Base-by-base conservation (phyloP, 2,888 invertebrate genomes). In the Teleiodes luculella region DNA sequence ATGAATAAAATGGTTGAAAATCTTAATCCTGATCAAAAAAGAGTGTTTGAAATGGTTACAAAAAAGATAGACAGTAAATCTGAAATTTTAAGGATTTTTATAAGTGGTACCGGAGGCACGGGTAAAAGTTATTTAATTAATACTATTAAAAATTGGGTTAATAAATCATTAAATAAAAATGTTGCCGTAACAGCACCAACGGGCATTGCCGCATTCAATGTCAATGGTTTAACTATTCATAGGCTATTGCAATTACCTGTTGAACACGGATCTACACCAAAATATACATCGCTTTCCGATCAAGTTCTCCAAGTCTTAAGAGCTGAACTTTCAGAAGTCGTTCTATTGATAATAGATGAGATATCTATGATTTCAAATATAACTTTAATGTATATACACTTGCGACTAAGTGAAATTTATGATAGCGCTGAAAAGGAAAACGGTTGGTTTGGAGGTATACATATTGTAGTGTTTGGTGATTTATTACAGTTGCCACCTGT, bases 191-290 rank as follows among this genome's bases (percentile, higher is more conserved):
- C 14, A 53, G 61, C 58, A 13, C 61, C 58, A 18, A 74, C 73
- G 28, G 72, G 71, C 31, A 69, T 75, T 16, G 72, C 72, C 18
- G 73, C 74, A 35, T 75, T 70, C 53, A 74, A 75, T 59, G 63
- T 78, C 11, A 62, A 68, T 51, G 72, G 69, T 46, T 58, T 75
- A 33, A 75, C 72, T 41, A 56, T 73, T 24, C 69, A 76, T 50
- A 64, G 67, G 50, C 52, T 69, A 30, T 60, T 72, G 47, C 70
- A 74, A 45, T 58, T 75, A 52, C 76, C 60, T 37, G 58, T 58
- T 16, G 73, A 76, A 55, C 67, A 72, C 55, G 65, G 67, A 8
- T 24, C 57, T 39, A 69, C 67, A 13, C 61, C 70, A 1, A 67
- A 70, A 45, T 75, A 71, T 57, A 57, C 51, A n/a, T 47, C 56